Conservation (phyloP, 2,113 vertebrate species). For the Scartelaos histophorus region DNA sequence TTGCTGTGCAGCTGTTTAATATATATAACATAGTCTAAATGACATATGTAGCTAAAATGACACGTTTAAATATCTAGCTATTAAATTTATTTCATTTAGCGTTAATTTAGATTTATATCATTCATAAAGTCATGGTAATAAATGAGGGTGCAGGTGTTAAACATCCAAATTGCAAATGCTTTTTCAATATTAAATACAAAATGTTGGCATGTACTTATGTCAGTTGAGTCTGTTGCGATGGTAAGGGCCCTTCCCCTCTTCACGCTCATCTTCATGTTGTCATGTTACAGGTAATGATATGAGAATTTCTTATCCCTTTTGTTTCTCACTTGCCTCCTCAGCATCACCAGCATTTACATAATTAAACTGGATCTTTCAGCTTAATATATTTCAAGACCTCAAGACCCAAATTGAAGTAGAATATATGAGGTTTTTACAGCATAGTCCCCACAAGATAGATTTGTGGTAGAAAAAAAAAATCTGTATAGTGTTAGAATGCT, state of each 20-base stretch:
- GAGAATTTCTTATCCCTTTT: no score
- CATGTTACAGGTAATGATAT: conserved; percentile 69
- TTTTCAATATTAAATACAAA: no score
- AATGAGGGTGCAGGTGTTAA: neutral
- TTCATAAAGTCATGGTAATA: neutral
- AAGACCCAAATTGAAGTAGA: no score
- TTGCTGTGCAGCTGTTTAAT: neutral
- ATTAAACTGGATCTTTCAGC: no score
- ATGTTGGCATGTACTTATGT: neutral
- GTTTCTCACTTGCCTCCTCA: no score
- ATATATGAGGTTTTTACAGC: no score
- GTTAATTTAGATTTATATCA: no score
- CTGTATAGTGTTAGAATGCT: no score
- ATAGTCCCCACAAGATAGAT: no score
- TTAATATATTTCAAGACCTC: neutral
- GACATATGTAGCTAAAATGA: neutral
- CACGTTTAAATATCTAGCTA: neutral
- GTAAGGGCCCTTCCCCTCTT: conserved; percentile 19
- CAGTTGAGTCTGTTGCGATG: neutral
- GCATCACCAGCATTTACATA: no score
- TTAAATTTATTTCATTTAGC: neutral
- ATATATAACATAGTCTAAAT: neutral
- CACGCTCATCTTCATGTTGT: conserved; percentile 33
- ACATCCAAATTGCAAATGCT: neutral
- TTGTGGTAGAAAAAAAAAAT: no score